Conservation (phyloP, 1,140 invertebrate genomes). For the Lordiphosa stackelbergi region DNA sequence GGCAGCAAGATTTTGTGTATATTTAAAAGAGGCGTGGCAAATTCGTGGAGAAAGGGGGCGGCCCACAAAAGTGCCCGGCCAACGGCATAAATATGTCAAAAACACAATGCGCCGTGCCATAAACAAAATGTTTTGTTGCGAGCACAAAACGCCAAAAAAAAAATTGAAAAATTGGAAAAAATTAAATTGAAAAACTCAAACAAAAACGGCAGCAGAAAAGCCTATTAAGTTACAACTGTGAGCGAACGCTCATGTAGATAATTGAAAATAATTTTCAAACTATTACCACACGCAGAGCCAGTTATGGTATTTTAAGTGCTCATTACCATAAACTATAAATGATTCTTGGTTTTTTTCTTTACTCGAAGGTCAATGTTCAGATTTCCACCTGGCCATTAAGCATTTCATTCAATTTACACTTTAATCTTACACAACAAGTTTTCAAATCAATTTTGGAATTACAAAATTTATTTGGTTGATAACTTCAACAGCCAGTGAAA, state of each 20-base stretch:
- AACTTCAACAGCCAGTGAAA: too few relatives aligned
- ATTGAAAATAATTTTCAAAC: slow-evolving; percentile 6
- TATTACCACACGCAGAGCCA: background rate
- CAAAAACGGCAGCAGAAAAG: slow-evolving; percentile 26
- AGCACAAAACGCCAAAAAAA: slow-evolving; percentile 26
- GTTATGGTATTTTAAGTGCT: too few relatives aligned
- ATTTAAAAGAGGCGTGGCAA: slow-evolving; percentile 13
- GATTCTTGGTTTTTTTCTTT: too few relatives aligned
- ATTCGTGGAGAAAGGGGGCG: slow-evolving; percentile 4
- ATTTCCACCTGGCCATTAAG: too few relatives aligned
- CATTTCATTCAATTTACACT: too few relatives aligned
- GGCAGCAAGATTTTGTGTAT: slow-evolving; percentile 16
- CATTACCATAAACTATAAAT: too few relatives aligned
- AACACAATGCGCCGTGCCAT: slow-evolving; percentile 59
- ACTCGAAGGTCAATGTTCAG: too few relatives aligned
- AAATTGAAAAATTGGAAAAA: slow-evolving; percentile 20
- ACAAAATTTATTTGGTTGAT: too few relatives aligned
- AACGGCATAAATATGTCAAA: slow-evolving; percentile 74
- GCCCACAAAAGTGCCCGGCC: too few relatives aligned
- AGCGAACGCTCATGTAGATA: background rate
- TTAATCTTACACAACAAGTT: too few relatives aligned
- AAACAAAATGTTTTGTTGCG: slow-evolving; percentile 72
- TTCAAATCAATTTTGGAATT: too few relatives aligned
- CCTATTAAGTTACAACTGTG: slow-evolving; percentile 27
- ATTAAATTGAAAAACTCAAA: slow-evolving; percentile 36